Evolutionary conservation across 2,113 vertebrate species (phyloP), one percentile per base, ranked within the genome.

Genomic region (Beaufortia kweichowensis): DNA sequence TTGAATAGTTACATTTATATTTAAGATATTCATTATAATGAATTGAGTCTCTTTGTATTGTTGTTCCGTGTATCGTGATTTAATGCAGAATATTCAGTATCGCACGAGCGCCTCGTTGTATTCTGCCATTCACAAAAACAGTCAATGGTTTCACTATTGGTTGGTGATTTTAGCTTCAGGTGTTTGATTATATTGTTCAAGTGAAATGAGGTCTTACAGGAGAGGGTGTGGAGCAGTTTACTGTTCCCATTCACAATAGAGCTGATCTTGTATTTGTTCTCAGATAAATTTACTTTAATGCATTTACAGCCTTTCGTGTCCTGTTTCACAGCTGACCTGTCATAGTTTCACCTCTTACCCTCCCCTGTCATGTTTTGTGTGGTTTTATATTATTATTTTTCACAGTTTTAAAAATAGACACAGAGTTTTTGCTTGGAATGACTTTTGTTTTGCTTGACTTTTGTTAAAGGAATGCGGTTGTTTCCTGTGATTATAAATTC

Each of bases 241-340:
- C 6, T 19, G 17, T 35, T 17, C 68, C 21, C 48, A 21, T 24
- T 59, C 7, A 9, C 55, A 41, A 26, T 11, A 60, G 53, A 56
- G 10, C 31, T 14, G 50, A 69, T 39, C 6, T n/a, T 3, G 69
- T 41, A n/a, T 33, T 74, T 74, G 71, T 62, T 74, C 70, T 46
- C 15, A 46, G 26, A 61, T 15, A 19, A 53, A 53, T 10, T 26
- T 5, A 73, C 39, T 39, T 46, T 17, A 4, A 29, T 23, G 28
- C 3, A n/a, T 74, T 6, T 41, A 35, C 21, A n/a, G 48, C 19
- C 5, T 53, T 53, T 9, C 6, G 35, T 12, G 70, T 73, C 15
- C 17, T 48, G 31, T 73, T 61, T 72, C 23, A 59, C 35, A 14
- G 2, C 2, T 55, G 29, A 35, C 67, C 29, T 56, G 48, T 8